Conservation (phyloP, 2,888 invertebrate species). For the Melieria picta region DNA sequence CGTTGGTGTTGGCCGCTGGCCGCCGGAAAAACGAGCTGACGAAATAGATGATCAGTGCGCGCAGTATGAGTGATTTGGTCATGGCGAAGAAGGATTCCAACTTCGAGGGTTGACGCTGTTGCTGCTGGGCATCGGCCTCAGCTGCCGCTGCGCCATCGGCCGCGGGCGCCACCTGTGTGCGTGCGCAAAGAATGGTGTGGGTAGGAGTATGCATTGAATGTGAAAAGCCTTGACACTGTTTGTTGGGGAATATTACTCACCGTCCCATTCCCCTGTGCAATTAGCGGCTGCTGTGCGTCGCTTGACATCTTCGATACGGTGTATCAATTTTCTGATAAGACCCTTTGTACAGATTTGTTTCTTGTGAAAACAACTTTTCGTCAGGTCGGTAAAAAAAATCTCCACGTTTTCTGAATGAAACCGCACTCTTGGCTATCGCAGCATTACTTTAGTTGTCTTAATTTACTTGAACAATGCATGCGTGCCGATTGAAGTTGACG, state of each 20-base stretch:
- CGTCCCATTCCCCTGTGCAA: slow-evolving; percentile 25
- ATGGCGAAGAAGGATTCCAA: slow-evolving; percentile 85
- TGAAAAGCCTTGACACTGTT: background rate
- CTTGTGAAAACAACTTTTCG: no score
- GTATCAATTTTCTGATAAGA: no score
- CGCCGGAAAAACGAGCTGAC: slow-evolving; percentile 89
- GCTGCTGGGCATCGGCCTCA: slow-evolving; percentile 27
- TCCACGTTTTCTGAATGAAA: no score
- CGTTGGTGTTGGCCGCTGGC: slow-evolving; percentile 64
- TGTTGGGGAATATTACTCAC: slow-evolving; percentile 4
- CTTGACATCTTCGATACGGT: slow-evolving; percentile 45
- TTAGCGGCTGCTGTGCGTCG: slow-evolving; percentile 43
- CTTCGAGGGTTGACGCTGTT: slow-evolving; percentile 60
- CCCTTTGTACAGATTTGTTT: no score
- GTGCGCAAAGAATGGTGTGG: no score
- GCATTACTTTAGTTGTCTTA: no score
- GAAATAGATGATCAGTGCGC: slow-evolving; percentile 92
- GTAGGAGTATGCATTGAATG: background rate
- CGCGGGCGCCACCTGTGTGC: slow-evolving; percentile 22
- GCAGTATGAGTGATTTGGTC: slow-evolving; percentile 85
- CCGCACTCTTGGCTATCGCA: no score
- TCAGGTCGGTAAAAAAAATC: no score
- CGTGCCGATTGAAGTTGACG: no score
- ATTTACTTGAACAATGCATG: no score
- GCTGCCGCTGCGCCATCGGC: slow-evolving; percentile 10